Evolutionary conservation across 1,140 invertebrate genomes (phyloP).

Genomic region (Centruroides sculpturatus): DNA sequence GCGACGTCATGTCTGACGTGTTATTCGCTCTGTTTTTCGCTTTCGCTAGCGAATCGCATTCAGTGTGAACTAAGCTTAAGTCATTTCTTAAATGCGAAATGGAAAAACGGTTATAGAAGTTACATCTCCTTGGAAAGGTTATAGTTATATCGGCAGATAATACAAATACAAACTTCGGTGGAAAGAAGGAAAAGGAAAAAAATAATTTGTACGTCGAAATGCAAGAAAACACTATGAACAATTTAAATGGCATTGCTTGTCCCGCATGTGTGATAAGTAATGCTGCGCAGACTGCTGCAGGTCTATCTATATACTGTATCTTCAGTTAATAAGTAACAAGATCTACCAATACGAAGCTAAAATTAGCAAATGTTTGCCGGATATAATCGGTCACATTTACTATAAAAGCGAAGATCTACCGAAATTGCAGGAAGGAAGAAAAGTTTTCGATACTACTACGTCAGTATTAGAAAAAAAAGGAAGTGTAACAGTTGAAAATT

Average conservation of each 20-base stretch:
- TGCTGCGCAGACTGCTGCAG: background rate
- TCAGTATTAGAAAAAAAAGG: no score
- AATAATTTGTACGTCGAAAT: background rate
- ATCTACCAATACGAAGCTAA: no score
- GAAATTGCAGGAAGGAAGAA: background rate
- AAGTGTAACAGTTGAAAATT: background rate
- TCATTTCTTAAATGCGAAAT: conserved; percentile 1
- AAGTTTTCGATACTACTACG: background rate
- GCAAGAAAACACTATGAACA: background rate
- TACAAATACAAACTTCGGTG: background rate
- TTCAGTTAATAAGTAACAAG: background rate
- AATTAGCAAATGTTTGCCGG: no score
- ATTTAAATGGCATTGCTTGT: background rate
- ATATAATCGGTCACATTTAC: no score
- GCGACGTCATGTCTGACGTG: no score
- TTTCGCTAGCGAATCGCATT: no score
- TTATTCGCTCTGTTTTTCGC: no score
- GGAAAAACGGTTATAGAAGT: background rate
- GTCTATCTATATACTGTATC: background rate
- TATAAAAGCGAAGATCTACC: no score
- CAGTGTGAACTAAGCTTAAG: no score
- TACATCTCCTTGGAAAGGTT: background rate
- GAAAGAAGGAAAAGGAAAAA: background rate
- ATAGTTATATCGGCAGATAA: background rate
- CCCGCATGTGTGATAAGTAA: background rate